Conservation (phyloP, 1,140 invertebrate genomes). For the Bombus impatiens region DNA sequence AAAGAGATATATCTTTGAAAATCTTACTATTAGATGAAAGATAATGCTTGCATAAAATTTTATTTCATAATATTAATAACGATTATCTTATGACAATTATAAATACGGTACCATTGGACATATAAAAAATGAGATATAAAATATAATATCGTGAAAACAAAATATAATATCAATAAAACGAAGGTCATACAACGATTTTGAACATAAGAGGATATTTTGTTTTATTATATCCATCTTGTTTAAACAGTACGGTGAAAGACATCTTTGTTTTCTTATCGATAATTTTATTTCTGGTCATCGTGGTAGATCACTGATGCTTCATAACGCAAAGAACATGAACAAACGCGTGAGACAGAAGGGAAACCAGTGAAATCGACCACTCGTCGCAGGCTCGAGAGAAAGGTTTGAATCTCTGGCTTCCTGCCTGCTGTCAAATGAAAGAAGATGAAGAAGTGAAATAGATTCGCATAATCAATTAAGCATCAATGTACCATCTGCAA, state of each 20-base stretch:
- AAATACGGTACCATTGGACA: neutral
- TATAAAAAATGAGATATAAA: neutral
- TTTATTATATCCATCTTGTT: neutral
- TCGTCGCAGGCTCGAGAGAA: conserved; percentile 10
- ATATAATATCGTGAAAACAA: neutral
- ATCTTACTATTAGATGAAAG: neutral
- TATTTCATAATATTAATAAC: neutral
- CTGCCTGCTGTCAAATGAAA: neutral
- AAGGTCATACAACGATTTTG: neutral
- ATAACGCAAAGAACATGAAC: neutral
- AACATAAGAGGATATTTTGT: neutral
- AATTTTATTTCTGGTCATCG: neutral
- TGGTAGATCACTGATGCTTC: neutral
- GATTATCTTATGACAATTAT: neutral
- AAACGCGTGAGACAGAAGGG: no score
- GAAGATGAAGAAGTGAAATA: conserved; percentile 14
- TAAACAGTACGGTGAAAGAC: no score
- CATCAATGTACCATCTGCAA: neutral
- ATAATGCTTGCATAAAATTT: neutral
- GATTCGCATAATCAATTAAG: conserved; percentile 40
- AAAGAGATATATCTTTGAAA: neutral
- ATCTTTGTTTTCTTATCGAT: neutral
- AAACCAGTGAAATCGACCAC: neutral
- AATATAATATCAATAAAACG: neutral
- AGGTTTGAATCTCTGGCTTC: conserved; percentile 11